Percentiles rank a stretch among this genome's conserved stretches.
These are phyloP conservation scores for Delphinapterus leucas DNA, from an alignment of 2,113 vertebrate genomes.

Conservation along the genomic window DNA sequence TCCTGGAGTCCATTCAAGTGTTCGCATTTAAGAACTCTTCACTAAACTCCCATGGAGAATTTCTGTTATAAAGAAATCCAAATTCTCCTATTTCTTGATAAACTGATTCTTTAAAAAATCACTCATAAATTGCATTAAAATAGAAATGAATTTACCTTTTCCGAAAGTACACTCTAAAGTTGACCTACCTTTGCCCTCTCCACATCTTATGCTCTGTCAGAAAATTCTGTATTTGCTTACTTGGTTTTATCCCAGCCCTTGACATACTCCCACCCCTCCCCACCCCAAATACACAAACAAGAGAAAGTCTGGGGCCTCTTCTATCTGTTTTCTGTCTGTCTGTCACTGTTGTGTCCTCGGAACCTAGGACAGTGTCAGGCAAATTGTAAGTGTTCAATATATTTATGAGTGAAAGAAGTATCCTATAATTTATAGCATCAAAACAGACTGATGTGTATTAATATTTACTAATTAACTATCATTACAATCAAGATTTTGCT, in stretches of 20 bases:
- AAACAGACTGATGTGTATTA: background rate
- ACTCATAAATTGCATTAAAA: background rate
- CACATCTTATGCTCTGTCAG: background rate
- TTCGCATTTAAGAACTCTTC: background rate
- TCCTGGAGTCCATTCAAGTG: background rate
- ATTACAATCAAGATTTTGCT: background rate
- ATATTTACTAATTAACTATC: background rate
- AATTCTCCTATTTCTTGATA: background rate
- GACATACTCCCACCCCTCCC: background rate
- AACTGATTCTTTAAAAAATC: background rate
- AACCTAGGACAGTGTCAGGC: background rate
- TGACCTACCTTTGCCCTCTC: background rate
- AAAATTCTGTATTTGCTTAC: background rate
- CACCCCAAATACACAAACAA: too few species aligned
- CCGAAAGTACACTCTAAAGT: background rate
- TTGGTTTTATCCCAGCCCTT: background rate
- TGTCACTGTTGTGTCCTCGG: background rate
- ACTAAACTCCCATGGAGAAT: background rate
- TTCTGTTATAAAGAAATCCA: background rate
- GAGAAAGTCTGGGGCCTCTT: background rate
- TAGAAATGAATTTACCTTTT: conserved; percentile 16
- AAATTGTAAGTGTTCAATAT: background rate
- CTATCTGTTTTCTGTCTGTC: background rate
- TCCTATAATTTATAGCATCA: background rate
- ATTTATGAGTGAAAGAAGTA: background rate